Base-by-base conservation (phyloP, 2,888 invertebrate species). In the Physocephala rufipes region DNA sequence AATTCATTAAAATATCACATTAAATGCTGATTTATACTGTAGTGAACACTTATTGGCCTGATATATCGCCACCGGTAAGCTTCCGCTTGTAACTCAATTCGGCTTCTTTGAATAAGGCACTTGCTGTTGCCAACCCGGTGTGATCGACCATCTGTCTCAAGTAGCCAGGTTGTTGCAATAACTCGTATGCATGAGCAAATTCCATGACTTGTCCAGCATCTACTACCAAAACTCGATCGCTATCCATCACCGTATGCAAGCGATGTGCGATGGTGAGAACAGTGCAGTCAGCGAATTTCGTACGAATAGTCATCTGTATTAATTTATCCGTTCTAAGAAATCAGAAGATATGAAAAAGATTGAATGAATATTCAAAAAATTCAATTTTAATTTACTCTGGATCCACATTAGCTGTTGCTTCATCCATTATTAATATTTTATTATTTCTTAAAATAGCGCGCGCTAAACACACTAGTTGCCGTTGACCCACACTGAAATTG, bases 391-490 rank as follows among this genome's bases (percentile, higher is more conserved):
- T 28, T 19, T n/a, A 68, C 93, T 91, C 90, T 73, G 92, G 93
- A 86, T 96, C 96, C 2, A 96, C 95, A 84, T 95, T 96, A 2
- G 95, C 95, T 0, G 96, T 96, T 43, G 96, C 96, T 87, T 96
- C 96, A 80, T 97, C 96, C 74, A 97, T 87, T 26, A 97, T 91
- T 1, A 96, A 88, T 75, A 97, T 90, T 79, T 90, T 92, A 79
- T 92, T 93, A 79, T 92, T 91, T 61, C 92, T 88, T 0, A 96
- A 88, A 74, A 97, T 92, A 0, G 96, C 96, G 36, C 90, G 89
- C 76, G 96, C 96, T 70, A 97, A 87, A 82, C 96, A 97, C 68
- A 97, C 87, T 67, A 96, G 87, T 84, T 97, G 96, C 67, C 95
- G 87, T 85, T 97, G 95, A 0, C 96, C 96, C 16, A 93, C 93